Base-by-base conservation (phyloP, 1,140 invertebrate genomes). In the Plutomurus gul region DNA sequence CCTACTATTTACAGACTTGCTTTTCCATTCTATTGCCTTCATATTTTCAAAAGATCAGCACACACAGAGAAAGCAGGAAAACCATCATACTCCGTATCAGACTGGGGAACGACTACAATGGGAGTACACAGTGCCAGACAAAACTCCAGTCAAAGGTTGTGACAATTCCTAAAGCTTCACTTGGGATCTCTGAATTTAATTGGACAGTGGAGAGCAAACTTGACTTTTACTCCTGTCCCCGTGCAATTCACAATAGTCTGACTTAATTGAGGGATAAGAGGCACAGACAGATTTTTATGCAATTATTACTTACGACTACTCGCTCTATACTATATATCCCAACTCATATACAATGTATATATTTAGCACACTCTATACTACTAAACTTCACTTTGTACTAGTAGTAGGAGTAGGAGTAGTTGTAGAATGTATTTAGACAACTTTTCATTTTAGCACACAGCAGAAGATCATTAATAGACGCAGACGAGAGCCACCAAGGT, bases 161-260 rank as follows among this genome's bases (percentile, higher is more conserved):
- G 56, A 65, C 56, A 65, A 65, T 65, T 65, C 56, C 56, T 65
- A 65, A 65, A 65, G 56, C 56, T 65, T 65, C 56, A 65, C 27
- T 65, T 65, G 4, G 56, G 56, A 65, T 65, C 56, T 65, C 56
- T 65, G 56, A 27, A 65, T 65, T 65, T 65, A 65, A 65, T 65
- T 65, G 56, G 56, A 65, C 56, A 65, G 56, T 65, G 56, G 56
- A 65, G 56, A 65, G 56, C 25, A 65, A 65, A 65, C 56, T 65
- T 65, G 30, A 65, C 30, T 36, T 65, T 36, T 36, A 33, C 27
- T 16, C 11, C 33, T 10, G 25, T n/a, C 36, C 13, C 16, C 8
- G 18, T 0, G 36, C 27, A 65, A 33, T 33, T n/a, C 46, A 20
- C 18, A 8, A 49, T 49, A 3, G n/a, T n/a, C n/a, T n/a, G n/a